Evolutionary conservation across 2,888 invertebrate genomes (phyloP).

Genomic region (Cynaeus angustus): DNA sequence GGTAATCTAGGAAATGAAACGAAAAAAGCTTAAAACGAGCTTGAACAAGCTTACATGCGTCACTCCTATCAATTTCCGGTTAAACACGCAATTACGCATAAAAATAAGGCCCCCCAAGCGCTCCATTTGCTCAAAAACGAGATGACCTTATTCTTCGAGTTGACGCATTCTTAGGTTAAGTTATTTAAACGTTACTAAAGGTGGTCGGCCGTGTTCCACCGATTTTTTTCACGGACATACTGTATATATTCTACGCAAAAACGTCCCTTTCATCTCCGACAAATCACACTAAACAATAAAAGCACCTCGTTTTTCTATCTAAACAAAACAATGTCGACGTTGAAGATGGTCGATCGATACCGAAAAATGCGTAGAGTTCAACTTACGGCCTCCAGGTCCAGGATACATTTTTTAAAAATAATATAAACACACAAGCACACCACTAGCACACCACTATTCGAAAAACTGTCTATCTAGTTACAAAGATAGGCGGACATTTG

Average conservation of each 20-base stretch:
- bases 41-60: neutral
- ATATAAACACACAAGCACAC: constrained; percentile 68
- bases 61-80: neutral
- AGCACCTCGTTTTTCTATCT: constrained; percentile 51
- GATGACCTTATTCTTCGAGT: constrained; percentile 60
- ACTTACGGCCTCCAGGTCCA: constrained; percentile 71
- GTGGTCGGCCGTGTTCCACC: constrained; percentile 2
- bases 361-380: constrained; percentile 8
- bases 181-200: constrained; percentile 30
- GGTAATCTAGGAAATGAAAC: neutral
- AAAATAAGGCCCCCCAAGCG: constrained; percentile 10
- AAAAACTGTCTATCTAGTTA: constrained; percentile 67
- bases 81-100: constrained; percentile 15
- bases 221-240: neutral
- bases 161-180: constrained; percentile 48
- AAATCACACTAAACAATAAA: constrained; percentile 40
- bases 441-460: constrained; percentile 67
- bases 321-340: constrained; percentile 39
- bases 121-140: constrained; percentile 51
- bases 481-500: constrained; percentile 71
- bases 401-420: constrained; percentile 68
- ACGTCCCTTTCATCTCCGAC: neutral
- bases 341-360: constrained; percentile 17
- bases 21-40: neutral
- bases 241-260: neutral